These are phyloP conservation scores for Ianthella basta DNA, from an alignment of 37 sponge, comb jelly and placozoan genomes.

Conservation along the genomic window DNA sequence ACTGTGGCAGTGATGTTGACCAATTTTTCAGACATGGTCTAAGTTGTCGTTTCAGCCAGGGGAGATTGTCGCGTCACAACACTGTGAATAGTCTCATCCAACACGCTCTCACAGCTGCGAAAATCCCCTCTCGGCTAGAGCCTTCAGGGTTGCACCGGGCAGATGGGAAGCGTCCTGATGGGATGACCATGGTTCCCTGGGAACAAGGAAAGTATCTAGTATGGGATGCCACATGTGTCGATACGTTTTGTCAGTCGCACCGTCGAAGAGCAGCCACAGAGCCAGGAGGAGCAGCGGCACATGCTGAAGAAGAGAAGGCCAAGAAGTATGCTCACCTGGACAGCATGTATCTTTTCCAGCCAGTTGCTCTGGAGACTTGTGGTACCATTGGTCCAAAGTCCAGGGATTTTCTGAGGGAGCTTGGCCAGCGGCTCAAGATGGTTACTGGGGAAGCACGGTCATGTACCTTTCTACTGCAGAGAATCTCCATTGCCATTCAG, in stretches of 20 bases:
- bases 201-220: slow-evolving; percentile 1
- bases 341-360: not conserved
- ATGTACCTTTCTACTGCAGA: not conserved
- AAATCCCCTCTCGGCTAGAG: slow-evolving; percentile 36
- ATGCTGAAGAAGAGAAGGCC: slow-evolving; percentile 14
- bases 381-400: slow-evolving; percentile 16
- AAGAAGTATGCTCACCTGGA: slow-evolving; percentile 24
- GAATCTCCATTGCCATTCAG: slow-evolving; percentile 17
- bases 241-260: slow-evolving; percentile 18
- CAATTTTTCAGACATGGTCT: slow-evolving; percentile 34
- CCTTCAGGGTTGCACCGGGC: slow-evolving; percentile 24
- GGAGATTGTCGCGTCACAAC: slow-evolving; percentile 14
- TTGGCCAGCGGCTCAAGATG: not conserved
- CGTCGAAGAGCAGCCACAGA: not conserved
- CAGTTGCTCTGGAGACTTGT: slow-evolving; percentile 24
- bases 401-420: not conserved
- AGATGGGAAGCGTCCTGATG: slow-evolving; percentile 51
- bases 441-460: slow-evolving; percentile 16
- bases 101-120: slow-evolving; percentile 39
- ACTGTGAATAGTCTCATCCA: slow-evolving; percentile 42
- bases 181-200: slow-evolving; percentile 49
- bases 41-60: slow-evolving; percentile 32
- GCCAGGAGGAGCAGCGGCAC: not conserved
- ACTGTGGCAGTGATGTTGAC: slow-evolving; percentile 45
- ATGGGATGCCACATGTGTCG: slow-evolving; percentile 38